Percentiles rank a stretch among this genome's conserved stretches.
Conservation (phyloP, 2,797 vertebrate species). For the Malurus leucopterus region DNA sequence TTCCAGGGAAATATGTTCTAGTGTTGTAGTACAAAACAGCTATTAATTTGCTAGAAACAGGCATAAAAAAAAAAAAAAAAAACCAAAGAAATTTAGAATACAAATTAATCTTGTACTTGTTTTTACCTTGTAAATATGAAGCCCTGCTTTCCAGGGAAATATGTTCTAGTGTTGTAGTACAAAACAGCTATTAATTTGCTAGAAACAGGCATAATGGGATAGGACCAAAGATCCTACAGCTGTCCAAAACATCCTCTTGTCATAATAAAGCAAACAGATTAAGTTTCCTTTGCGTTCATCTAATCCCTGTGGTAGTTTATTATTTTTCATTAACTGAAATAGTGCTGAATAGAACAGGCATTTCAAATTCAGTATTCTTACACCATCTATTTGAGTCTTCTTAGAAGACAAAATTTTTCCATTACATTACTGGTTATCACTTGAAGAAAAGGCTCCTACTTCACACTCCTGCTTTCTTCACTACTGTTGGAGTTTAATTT, state of each 20-base stretch:
- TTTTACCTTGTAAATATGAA: neutral
- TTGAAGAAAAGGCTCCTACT: neutral
- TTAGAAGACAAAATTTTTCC: neutral
- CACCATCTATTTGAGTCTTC: neutral
- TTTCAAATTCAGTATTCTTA: neutral
- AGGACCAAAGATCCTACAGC: neutral
- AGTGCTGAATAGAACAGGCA: neutral
- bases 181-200: neutral
- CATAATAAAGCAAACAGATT: neutral
- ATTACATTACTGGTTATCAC: neutral
- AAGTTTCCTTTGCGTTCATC: neutral
- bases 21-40: neutral
- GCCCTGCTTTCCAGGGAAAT: neutral
- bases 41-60: neutral
- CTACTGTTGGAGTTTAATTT: neutral
- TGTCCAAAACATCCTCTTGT: neutral
- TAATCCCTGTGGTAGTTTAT: neutral
- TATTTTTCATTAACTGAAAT: neutral
- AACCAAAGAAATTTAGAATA: neutral
- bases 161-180: neutral
- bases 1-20: neutral
- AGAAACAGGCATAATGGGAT: neutral
- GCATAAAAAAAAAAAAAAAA: neutral
- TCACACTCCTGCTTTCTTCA: neutral
- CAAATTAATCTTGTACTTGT: neutral